Evolutionary conservation across 2,888 invertebrate genomes (phyloP).

Genomic region (Callosobruchus maculatus): DNA sequence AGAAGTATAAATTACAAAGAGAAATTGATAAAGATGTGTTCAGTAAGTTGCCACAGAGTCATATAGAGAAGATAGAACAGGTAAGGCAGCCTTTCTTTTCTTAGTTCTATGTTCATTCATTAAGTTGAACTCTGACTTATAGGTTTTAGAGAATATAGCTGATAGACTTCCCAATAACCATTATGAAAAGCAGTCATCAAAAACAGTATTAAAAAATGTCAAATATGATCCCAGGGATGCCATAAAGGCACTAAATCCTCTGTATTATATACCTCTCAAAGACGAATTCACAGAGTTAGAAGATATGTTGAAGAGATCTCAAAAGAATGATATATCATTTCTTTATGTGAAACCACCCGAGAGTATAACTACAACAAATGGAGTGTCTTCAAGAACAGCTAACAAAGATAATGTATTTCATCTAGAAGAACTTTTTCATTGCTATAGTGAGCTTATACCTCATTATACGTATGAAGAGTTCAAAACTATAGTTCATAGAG

Average conservation of each 20-base stretch:
- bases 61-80: conserved; percentile 24
- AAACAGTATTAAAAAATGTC: conserved; percentile 4
- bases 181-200: conserved; percentile 15
- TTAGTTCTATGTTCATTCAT: no score
- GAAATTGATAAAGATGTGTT: conserved; percentile 26
- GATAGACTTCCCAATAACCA: conserved; percentile 29
- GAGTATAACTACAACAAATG: conserved; percentile 4
- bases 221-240: conserved; percentile 13
- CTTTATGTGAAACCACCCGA: conserved; percentile 24
- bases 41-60: conserved; percentile 20
- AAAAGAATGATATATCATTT: conserved; percentile 25
- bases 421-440: conserved; percentile 32
- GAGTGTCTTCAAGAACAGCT: not conserved
- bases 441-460: conserved; percentile 30
- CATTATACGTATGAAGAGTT: conserved; percentile 36
- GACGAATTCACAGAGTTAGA: conserved; percentile 32
- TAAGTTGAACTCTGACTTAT: no score
- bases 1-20: conserved; percentile 19
- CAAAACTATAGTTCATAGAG: conserved; percentile 28
- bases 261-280: conserved; percentile 33
- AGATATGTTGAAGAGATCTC: conserved; percentile 18
- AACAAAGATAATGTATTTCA: conserved; percentile 19
- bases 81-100: conserved; percentile 10
- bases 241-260: conserved; percentile 20
- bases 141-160: conserved; percentile 28